Evolutionary conservation across 2,113 vertebrate species (phyloP).

Genomic region (Cromileptes altivelis): DNA sequence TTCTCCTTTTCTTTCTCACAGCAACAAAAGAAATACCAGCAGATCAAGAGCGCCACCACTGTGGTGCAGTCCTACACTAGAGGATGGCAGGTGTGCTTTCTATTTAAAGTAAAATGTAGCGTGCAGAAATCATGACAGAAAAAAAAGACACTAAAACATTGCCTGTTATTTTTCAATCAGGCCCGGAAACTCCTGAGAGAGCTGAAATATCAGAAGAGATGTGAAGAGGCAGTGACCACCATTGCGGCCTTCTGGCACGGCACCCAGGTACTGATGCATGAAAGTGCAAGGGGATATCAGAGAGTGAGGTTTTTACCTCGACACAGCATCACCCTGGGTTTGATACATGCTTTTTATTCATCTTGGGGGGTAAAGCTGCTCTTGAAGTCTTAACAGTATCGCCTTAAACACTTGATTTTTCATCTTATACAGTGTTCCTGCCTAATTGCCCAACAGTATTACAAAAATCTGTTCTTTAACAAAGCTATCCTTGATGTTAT

Average conservation of each 20-base stretch:
- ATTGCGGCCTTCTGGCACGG: constrained; percentile 96
- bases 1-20: constrained; percentile 62
- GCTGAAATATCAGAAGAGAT: constrained; percentile 94
- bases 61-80: constrained; percentile 94
- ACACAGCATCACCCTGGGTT: background rate
- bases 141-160: background rate
- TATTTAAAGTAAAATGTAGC: background rate
- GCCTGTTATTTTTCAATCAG: constrained; percentile 72
- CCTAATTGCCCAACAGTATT: constrained; percentile 27
- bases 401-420: constrained; percentile 29
- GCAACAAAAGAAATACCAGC: constrained; percentile 95
- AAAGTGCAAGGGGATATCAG: constrained; percentile 8
- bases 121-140: background rate
- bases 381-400: constrained; percentile 26
- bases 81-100: constrained; percentile 94
- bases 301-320: constrained; percentile 11
- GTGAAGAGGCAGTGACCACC: constrained; percentile 93
- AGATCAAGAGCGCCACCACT: constrained; percentile 90
- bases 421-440: constrained; percentile 17
- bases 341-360: constrained; percentile 4
- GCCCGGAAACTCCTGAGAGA: constrained; percentile 93
- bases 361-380: background rate
- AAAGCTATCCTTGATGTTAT: constrained; percentile 39
- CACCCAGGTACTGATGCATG: constrained; percentile 88
- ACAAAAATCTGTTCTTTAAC: constrained; percentile 35